Evolutionary conservation across 2,797 vertebrate species (phyloP).

Genomic region (Syndactyla subalaris): DNA sequence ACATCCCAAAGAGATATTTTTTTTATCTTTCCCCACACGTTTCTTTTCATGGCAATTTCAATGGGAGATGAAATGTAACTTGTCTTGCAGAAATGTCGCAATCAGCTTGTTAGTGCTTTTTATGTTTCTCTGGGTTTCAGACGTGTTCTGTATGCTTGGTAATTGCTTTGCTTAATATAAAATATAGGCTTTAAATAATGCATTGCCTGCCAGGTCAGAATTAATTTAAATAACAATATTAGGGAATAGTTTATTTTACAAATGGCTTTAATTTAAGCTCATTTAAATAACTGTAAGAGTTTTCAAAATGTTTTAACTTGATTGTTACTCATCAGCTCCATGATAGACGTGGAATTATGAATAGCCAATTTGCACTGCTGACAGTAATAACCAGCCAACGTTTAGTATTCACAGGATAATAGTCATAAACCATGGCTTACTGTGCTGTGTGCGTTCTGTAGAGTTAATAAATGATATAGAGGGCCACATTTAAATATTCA

Average conservation of each 20-base stretch:
- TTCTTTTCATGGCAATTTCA: constrained; percentile 55
- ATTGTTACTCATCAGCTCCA: constrained; percentile 65
- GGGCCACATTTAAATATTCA: constrained; percentile 68
- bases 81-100: constrained; percentile 41
- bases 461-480: constrained; percentile 73
- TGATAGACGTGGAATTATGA: constrained; percentile 58
- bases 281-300: constrained; percentile 69
- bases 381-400: constrained; percentile 47
- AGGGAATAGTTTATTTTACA: constrained; percentile 65
- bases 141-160: constrained; percentile 54
- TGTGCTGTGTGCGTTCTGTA: constrained; percentile 70
- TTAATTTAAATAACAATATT: constrained; percentile 70
- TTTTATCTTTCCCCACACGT: background rate
- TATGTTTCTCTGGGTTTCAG: constrained; percentile 60
- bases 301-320: constrained; percentile 64
- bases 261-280: constrained; percentile 68
- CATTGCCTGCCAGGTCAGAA: constrained; percentile 64
- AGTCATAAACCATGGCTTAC: constrained; percentile 68
- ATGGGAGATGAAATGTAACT: constrained; percentile 52
- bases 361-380: constrained; percentile 58
- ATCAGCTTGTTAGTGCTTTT: constrained; percentile 69
- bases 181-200: constrained; percentile 66
- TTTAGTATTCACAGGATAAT: constrained; percentile 61
- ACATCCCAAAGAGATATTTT: background rate
- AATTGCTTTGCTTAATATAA: constrained; percentile 61